Percentiles rank a stretch among this genome's conserved stretches.
phyloP scores from a whole-genome alignment of 92 coral and sea anemone genomes.

The Metridium senile region DNA sequence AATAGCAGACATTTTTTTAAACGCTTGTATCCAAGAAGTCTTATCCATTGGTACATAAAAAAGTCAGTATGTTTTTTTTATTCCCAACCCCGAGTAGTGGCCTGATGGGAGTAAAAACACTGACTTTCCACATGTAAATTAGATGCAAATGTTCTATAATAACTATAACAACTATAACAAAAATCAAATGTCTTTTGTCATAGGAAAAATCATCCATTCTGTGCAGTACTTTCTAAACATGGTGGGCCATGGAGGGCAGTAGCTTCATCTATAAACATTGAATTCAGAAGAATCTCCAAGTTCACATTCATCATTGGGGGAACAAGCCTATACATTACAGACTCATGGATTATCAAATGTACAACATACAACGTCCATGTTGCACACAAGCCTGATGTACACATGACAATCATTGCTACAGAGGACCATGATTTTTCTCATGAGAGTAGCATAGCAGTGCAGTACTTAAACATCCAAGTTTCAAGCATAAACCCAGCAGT shows the following conservation, averaged over 20 bases:
- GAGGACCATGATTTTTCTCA: constrained; percentile 94
- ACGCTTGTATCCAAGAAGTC: no score
- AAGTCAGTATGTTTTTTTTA: no score
- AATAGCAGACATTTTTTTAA: no score
- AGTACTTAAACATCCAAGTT: constrained; percentile 86
- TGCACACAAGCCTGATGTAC: constrained; percentile 97
- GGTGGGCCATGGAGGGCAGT: constrained; percentile 99
- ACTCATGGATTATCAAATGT: constrained; percentile 94
- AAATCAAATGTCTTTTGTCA: neutral
- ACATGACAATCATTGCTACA: constrained; percentile 80
- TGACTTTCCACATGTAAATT: no score
- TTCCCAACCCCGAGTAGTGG: no score
- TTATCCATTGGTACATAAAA: no score
- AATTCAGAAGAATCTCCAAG: constrained; percentile 88
- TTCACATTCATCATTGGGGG: constrained; percentile 94
- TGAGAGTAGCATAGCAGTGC: constrained; percentile 84
- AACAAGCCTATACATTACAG: constrained; percentile 93
- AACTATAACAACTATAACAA: no score
- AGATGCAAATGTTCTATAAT: no score
- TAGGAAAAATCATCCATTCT: constrained; percentile 90
- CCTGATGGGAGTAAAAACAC: no score
- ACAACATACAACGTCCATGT: constrained; percentile 82
- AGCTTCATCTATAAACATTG: constrained; percentile 88
- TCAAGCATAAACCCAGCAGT: constrained; percentile 87
- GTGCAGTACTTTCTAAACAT: constrained; percentile 73